Percentiles rank a stretch among this genome's conserved stretches.
phyloP scores from a whole-genome alignment of 2,113 vertebrate species.

The Gymnorhina tibicen region DNA sequence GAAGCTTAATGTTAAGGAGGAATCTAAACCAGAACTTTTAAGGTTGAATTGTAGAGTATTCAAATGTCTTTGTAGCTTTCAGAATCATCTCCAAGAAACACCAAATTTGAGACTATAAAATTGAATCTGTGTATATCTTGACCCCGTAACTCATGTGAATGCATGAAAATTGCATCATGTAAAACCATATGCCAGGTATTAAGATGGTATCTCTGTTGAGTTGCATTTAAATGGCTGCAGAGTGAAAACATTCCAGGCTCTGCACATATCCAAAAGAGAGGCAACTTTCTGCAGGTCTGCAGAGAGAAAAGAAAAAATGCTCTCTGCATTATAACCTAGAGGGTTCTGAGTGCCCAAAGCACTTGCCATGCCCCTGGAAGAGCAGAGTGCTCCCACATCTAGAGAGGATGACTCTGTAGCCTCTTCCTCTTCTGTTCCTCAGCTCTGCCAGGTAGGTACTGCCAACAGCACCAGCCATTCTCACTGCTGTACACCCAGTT shows the following conservation, averaged over 20 bases:
- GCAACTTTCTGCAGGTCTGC: not conserved
- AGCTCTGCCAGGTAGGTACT: not conserved
- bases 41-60: not conserved
- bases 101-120: not conserved
- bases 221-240: not conserved
- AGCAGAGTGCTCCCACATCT: not conserved
- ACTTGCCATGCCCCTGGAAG: not conserved
- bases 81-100: not conserved
- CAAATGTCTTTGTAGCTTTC: not conserved
- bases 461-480: not conserved
- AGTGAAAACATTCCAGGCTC: not conserved
- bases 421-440: not conserved
- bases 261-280: not conserved
- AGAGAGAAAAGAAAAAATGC: not conserved
- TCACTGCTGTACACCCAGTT: not conserved
- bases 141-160: not conserved
- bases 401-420: not conserved
- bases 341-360: not conserved
- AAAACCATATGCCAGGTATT: not conserved
- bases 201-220: not conserved
- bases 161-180: not conserved
- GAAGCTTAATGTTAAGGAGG: not conserved
- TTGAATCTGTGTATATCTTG: not conserved
- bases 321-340: rapidly evolving
- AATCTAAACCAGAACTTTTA: not conserved